Percentiles rank a stretch among this genome's conserved stretches.
phyloP scores from a whole-genome alignment of 2,888 invertebrate species.

The Hydropsyche betteni region DNA sequence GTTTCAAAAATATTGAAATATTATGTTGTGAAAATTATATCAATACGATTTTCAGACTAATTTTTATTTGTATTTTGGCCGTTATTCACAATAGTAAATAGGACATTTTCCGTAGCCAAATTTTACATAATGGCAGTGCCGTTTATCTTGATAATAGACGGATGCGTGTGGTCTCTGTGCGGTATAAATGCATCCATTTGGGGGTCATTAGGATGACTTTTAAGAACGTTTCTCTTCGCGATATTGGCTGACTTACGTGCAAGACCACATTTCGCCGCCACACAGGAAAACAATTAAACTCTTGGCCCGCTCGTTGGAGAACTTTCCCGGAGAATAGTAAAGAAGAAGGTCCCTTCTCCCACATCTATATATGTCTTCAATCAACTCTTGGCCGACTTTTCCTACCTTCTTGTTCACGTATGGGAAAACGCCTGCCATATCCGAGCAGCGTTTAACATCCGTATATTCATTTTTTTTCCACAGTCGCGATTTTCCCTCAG shows the following conservation, averaged over 20 bases:
- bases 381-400: slow-evolving; percentile 51
- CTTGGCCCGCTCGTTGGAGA: slow-evolving; percentile 60
- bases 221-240: slow-evolving; percentile 37
- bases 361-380: slow-evolving; percentile 56
- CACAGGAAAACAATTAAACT: slow-evolving; percentile 65
- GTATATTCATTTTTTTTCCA: slow-evolving; percentile 22
- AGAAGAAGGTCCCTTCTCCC: slow-evolving; percentile 50
- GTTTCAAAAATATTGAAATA: no score
- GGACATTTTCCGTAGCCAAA: no score
- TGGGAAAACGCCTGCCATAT: slow-evolving; percentile 20
- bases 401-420: slow-evolving; percentile 27
- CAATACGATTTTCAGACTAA: no score
- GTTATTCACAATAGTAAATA: no score
- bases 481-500: slow-evolving; percentile 42
- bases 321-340: slow-evolving; percentile 57
- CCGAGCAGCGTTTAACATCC: slow-evolving; percentile 30
- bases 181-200: slow-evolving; percentile 43
- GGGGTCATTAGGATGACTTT: slow-evolving; percentile 42
- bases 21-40: no score
- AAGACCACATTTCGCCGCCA: slow-evolving; percentile 55
- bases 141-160: no score
- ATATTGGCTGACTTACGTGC: slow-evolving; percentile 47
- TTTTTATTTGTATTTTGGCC: no score
- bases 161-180: not conserved
- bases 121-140: no score